Evolutionary conservation across 2,113 vertebrate genomes (phyloP).

Genomic region (Cisticola juncidis): DNA sequence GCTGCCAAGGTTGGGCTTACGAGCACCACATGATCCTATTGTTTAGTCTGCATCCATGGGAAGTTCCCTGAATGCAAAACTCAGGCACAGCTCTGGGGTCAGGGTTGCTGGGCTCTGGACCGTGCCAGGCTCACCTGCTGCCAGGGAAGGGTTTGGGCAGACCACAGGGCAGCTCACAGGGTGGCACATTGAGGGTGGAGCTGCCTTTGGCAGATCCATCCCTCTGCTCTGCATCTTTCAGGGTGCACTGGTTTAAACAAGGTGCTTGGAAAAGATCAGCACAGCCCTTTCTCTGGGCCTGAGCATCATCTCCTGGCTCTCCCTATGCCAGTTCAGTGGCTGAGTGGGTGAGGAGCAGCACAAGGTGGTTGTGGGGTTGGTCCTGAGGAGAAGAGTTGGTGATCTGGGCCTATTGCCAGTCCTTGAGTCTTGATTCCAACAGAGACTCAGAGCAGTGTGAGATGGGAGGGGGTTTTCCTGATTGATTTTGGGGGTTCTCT

Average conservation of each 20-base stretch:
- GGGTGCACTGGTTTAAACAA: background rate
- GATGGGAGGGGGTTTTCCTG: background rate
- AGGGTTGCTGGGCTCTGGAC: background rate
- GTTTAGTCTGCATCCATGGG: background rate
- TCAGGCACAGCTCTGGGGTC: background rate
- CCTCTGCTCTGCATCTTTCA: background rate
- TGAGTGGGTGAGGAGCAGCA: background rate
- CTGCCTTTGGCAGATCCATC: background rate
- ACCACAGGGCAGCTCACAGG: background rate
- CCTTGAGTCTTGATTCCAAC: background rate
- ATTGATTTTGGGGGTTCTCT: background rate
- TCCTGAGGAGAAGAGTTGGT: background rate
- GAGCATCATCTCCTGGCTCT: background rate
- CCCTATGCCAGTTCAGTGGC: background rate
- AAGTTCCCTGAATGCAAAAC: background rate
- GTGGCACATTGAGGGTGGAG: rapidly evolving
- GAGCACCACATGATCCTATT: background rate
- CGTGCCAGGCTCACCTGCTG: rapidly evolving
- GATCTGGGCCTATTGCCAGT: background rate
- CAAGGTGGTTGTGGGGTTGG: background rate
- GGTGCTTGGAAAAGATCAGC: background rate
- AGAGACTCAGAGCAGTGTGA: background rate
- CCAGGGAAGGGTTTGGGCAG: background rate
- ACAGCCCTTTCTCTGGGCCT: background rate
- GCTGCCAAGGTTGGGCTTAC: background rate